A percentile compares a stretch with the other conserved stretches of the same genome.
Evolutionary conservation across 2,113 vertebrate species (phyloP).

Genomic region (Ifrita kowaldi): DNA sequence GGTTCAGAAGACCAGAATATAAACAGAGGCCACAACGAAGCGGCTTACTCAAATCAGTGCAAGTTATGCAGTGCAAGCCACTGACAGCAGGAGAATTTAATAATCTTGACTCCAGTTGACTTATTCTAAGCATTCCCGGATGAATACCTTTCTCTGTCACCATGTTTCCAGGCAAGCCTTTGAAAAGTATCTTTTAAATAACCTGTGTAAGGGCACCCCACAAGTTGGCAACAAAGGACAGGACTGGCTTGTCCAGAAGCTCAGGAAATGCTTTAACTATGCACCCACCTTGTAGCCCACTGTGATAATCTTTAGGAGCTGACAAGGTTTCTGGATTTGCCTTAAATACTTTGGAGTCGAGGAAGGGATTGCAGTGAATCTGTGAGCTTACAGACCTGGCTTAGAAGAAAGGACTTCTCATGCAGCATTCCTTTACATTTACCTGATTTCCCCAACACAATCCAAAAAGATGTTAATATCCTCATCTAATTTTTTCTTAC

Average conservation of each 20-base stretch:
- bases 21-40: neutral
- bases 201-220: neutral
- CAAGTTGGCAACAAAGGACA: neutral
- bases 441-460: neutral
- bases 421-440: neutral
- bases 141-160: conserved; percentile 44
- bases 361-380: neutral
- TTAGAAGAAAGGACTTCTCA: neutral
- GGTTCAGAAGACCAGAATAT: conserved; percentile 1
- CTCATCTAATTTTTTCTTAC: neutral
- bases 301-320: neutral
- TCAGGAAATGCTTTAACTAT: neutral
- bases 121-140: conserved; percentile 50
- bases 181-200: conserved; percentile 19
- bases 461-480: neutral
- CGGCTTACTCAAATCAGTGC: neutral
- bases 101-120: conserved; percentile 39
- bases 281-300: neutral
- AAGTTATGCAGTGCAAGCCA: conserved; percentile 8
- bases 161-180: conserved; percentile 16
- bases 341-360: neutral
- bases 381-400: neutral
- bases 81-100: conserved; percentile 37
- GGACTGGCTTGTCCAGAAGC: neutral
- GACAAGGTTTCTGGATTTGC: neutral